These are phyloP conservation scores for Sinella curviseta DNA, from an alignment of 1,140 invertebrate species.

Conservation along the genomic window DNA sequence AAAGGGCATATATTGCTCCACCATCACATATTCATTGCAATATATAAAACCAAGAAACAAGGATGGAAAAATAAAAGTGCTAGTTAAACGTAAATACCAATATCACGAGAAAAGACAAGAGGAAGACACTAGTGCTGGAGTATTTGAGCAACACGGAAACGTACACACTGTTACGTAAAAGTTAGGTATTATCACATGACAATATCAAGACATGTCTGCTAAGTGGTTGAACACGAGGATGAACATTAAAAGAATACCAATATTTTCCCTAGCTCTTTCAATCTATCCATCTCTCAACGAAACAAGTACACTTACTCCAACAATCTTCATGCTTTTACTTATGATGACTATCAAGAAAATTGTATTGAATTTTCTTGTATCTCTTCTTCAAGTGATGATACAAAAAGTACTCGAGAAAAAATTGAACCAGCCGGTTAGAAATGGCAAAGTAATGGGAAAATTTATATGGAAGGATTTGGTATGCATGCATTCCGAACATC, in stretches of 20 bases:
- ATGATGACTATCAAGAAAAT: background rate
- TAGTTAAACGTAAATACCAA: too few species aligned
- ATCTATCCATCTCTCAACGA: background rate
- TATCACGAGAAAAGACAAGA: too few species aligned
- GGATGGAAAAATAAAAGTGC: background rate
- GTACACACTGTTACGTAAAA: background rate
- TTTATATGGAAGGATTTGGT: background rate
- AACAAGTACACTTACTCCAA: background rate
- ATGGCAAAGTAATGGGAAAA: background rate
- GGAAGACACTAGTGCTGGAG: background rate
- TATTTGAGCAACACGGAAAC: too few species aligned
- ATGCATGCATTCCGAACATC: background rate
- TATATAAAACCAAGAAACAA: background rate
- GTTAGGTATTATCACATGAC: background rate
- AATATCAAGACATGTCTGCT: background rate
- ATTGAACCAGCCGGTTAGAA: background rate
- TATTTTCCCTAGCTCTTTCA: background rate
- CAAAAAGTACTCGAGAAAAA: background rate
- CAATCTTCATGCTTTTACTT: background rate
- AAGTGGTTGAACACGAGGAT: background rate
- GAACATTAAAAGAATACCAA: slow-evolving; percentile 4
- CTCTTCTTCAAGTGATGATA: too few species aligned
- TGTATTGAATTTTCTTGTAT: background rate
- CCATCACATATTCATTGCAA: too few species aligned
- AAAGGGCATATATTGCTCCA: background rate